Percentiles rank a stretch among this genome's conserved stretches.
Conservation (phyloP, 2,113 vertebrate genomes). For the Chiloscyllium plagiosum region DNA sequence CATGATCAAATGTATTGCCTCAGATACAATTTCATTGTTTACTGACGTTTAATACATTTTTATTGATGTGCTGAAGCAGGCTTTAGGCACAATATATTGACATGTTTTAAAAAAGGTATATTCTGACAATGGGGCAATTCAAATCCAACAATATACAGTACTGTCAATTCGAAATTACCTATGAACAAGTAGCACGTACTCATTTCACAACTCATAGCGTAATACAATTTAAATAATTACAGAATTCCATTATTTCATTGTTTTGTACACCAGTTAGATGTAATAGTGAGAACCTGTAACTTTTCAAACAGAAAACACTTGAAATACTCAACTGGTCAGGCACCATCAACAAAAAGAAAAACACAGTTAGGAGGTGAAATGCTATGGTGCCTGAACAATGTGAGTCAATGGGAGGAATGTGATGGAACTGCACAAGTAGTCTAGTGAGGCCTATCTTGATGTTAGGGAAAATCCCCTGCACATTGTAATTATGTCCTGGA, state of each 20-base stretch:
- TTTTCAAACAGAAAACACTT: background rate
- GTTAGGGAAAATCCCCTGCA: no score
- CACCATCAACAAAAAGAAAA: background rate
- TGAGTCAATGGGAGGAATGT: no score
- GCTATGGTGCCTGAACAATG: no score
- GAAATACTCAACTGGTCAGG: background rate
- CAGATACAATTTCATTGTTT: background rate
- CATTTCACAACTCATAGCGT: background rate
- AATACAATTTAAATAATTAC: background rate
- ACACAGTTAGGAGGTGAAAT: background rate
- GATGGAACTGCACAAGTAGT: no score
- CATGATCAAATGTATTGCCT: background rate
- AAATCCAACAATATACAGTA: background rate
- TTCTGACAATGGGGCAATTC: background rate
- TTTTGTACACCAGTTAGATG: background rate
- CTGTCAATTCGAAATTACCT: background rate
- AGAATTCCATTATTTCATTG: background rate
- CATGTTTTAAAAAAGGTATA: background rate
- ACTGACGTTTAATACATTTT: background rate
- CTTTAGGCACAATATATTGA: background rate
- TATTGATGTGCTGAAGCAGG: background rate
- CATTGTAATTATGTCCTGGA: no score
- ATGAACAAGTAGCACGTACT: background rate
- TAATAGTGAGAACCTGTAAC: background rate
- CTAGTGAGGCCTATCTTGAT: no score